Base-by-base conservation (phyloP, 2,113 vertebrate genomes). In the Rhynchomys soricoides region DNA sequence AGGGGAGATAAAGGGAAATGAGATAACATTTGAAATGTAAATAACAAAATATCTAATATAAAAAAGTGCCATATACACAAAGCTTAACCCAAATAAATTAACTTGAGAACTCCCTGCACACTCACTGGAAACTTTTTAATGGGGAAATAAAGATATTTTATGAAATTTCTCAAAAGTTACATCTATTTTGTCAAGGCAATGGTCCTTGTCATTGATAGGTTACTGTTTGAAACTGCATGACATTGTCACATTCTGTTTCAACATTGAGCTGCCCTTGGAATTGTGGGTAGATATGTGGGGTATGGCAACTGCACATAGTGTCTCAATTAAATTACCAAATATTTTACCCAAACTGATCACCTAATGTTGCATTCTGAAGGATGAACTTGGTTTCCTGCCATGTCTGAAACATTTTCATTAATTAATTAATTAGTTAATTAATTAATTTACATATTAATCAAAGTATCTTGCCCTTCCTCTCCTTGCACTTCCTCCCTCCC, bases 271-370 rank as follows among this genome's bases (percentile, higher is more conserved):
- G 34, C 68, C 91, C 66, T 94, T 93, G 81, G 86, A 95, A 62
- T 50, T 96, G 62, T 43, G 48, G 45, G 45, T 88, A 71, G 64
- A 68, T 34, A n/a, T 95, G 94, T 92, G 70, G 94, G 89, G 94
- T 95, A 37, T 92, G 89, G 68, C 17, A 29, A 74, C 62, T 90
- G 48, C 75, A 50, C 50, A 83, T 50, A 88, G 48, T 82, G 50
- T 94, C 86, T 97, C 95, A 90, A 92, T 95, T 91, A 95, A 91
- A 97, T 96, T 97, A 94, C 94, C 96, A 98, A 98, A 97, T 97
- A 85, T 90, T 95, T 89, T 93, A 50, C 75, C 83, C 96, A 85
- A 93, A 91, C 89, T 43, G 8, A 91, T 78, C 82, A 77, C 77
- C 94, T 96, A 88, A 89, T 94, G 87, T 55, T 90, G 62, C 81